Evolutionary conservation across 2,888 invertebrate genomes (phyloP).

Genomic region (Aspidapion aeneum): DNA sequence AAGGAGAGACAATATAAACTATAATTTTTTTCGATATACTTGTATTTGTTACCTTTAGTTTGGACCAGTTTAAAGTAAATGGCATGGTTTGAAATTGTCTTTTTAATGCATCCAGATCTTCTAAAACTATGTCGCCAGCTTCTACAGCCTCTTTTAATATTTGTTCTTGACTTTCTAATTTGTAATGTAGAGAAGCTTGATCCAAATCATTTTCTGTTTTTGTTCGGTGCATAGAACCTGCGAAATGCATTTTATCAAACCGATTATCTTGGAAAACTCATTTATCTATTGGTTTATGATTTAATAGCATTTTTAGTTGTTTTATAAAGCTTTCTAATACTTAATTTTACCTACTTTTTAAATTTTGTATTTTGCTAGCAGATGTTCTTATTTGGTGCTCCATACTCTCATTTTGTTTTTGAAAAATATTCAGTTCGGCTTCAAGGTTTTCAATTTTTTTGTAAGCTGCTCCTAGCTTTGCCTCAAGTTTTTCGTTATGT

Average conservation of each 20-base stretch:
- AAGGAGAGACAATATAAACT: no score
- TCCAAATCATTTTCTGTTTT: conserved; percentile 39
- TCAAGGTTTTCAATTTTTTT: conserved; percentile 37
- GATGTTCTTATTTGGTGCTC: conserved; percentile 35
- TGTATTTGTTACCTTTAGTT: conserved; percentile 19
- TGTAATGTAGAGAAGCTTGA: conserved; percentile 30
- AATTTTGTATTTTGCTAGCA: conserved; percentile 33
- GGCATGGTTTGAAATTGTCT: conserved; percentile 29
- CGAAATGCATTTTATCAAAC: conserved; percentile 11
- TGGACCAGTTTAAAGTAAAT: conserved; percentile 21
- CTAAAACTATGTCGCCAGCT: conserved; percentile 35
- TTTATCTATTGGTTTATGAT: no score
- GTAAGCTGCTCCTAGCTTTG: conserved; percentile 30
- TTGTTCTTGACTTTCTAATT: conserved; percentile 31
- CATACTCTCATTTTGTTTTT: conserved; percentile 35
- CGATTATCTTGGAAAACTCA: no score
- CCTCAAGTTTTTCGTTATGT: conserved; percentile 39
- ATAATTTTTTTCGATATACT: no score
- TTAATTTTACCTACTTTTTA: conserved; percentile 31
- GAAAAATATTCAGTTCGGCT: conserved; percentile 32
- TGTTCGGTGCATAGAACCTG: conserved; percentile 32
- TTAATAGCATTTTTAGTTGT: no score
- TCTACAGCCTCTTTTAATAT: conserved; percentile 35
- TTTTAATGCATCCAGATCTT: conserved; percentile 36
- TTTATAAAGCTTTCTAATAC: not conserved